Conservation (phyloP, 2,113 vertebrate genomes). For the Spea bombifrons region DNA sequence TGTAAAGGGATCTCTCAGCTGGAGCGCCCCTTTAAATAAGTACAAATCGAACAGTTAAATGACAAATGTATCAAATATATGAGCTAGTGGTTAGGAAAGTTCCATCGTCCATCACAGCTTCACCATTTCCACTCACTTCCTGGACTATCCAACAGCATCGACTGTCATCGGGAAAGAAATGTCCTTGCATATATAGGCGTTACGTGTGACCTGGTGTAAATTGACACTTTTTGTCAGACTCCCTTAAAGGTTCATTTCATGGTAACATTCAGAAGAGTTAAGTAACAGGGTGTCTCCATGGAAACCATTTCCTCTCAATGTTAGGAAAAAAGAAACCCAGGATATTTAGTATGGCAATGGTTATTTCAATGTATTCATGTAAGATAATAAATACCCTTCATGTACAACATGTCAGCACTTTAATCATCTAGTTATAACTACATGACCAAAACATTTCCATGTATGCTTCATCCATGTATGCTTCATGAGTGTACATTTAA, state of each 20-base stretch:
- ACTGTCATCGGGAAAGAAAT: too few relatives aligned
- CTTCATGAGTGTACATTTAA: too few relatives aligned
- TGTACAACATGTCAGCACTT: not conserved
- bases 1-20: too few relatives aligned
- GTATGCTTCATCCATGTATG: too few relatives aligned
- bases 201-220: conserved; percentile 11
- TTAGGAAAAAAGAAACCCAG: not conserved
- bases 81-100: too few relatives aligned
- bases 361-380: not conserved
- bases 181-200: not conserved
- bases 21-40: too few relatives aligned
- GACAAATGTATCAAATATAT: too few relatives aligned
- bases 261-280: not conserved
- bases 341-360: not conserved
- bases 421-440: not conserved
- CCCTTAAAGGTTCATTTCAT: conserved; percentile 19
- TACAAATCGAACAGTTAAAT: too few relatives aligned
- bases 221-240: conserved; percentile 34
- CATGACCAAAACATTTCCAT: too few relatives aligned
- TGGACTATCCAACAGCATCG: too few relatives aligned
- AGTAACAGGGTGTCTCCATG: not conserved
- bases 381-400: not conserved
- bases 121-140: too few relatives aligned
- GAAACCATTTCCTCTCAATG: not conserved
- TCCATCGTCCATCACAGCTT: too few relatives aligned